Conservation (phyloP, 2,888 invertebrate genomes). For the Ophioninae sp. region DNA sequence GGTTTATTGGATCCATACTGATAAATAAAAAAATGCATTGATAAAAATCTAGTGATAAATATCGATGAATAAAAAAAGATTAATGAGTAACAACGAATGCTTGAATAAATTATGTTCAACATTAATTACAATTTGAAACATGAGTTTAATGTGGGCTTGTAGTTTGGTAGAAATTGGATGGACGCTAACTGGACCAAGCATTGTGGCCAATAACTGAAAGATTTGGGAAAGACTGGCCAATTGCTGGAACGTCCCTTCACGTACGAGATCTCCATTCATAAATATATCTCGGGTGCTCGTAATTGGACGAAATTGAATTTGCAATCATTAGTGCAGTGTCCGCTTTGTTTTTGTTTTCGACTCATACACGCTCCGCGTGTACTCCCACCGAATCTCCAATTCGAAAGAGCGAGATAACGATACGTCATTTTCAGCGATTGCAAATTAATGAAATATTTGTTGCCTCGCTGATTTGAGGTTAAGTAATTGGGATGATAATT, state of each 20-base stretch:
- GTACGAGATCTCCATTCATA: conserved; percentile 62
- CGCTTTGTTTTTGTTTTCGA: background rate
- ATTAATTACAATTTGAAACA: too few species aligned
- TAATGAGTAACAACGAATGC: too few species aligned
- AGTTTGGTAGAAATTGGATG: too few species aligned
- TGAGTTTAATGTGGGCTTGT: too few species aligned
- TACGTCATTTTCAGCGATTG: background rate
- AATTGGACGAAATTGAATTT: conserved; percentile 69
- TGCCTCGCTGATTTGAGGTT: background rate
- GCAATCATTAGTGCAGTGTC: conserved; percentile 52
- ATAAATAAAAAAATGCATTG: too few species aligned
- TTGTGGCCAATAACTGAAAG: conserved; percentile 8
- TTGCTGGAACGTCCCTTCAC: conserved; percentile 13
- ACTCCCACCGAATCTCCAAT: background rate
- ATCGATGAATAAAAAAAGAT: too few species aligned
- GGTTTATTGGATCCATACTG: too few species aligned
- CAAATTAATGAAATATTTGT: conserved; percentile 2
- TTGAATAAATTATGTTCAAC: too few species aligned
- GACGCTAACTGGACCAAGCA: background rate
- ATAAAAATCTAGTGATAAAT: too few species aligned
- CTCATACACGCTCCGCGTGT: background rate
- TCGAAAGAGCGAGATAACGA: background rate
- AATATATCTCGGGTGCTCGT: conserved; percentile 58
- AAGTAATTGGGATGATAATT: background rate
- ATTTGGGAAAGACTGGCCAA: background rate